These are phyloP conservation scores for Glaucidium brasilianum DNA, from an alignment of 2,113 vertebrate genomes.

Conservation along the genomic window DNA sequence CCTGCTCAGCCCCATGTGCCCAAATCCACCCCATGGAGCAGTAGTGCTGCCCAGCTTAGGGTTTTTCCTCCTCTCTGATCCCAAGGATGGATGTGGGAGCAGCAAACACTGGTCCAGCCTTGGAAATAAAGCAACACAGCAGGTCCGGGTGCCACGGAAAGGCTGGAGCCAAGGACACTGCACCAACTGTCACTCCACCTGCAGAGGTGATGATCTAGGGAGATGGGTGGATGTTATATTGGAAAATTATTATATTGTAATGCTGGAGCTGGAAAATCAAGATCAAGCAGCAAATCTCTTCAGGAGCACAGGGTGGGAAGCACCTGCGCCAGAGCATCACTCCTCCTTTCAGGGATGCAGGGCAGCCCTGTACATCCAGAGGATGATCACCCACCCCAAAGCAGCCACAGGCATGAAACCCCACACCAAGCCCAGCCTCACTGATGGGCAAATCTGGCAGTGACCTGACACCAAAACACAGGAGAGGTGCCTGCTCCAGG, in stretches of 20 bases:
- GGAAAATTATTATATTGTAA: neutral
- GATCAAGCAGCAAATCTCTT: neutral
- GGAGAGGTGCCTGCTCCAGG: neutral
- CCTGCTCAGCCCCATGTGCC: accelerated
- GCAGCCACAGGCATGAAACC: neutral
- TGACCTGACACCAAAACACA: too few relatives aligned
- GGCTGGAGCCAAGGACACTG: neutral
- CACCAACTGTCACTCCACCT: neutral
- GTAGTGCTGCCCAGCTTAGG: neutral
- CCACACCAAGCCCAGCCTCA: neutral
- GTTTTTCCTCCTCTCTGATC: neutral
- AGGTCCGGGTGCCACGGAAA: neutral
- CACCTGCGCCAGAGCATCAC: accelerated
- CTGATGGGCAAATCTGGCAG: neutral
- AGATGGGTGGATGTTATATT: accelerated
- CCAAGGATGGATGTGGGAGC: neutral
- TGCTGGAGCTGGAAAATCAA: neutral
- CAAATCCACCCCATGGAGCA: accelerated
- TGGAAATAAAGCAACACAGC: neutral
- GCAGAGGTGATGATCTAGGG: neutral
- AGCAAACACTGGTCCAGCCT: neutral
- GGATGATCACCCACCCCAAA: neutral
- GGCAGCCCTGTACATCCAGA: neutral
- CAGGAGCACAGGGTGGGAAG: neutral
- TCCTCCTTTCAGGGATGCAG: neutral